Base-by-base conservation (phyloP, 2,797 vertebrate genomes). In the Microctenopoma lineatum region DNA sequence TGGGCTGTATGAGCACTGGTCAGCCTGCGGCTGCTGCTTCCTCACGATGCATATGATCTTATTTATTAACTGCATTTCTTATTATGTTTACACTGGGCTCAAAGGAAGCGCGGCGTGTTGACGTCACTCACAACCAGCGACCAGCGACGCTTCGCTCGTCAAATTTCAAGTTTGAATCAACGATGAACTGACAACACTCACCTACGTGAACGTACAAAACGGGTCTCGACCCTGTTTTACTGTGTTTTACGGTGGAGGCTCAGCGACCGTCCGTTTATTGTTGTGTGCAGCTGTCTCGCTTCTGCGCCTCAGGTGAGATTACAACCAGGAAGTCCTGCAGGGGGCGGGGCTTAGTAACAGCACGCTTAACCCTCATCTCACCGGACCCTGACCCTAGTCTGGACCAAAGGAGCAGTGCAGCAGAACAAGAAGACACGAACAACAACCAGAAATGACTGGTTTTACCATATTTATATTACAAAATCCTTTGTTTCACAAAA, bases 291-390 rank as follows among this genome's bases (percentile, higher is more conserved):
- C 13, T 2, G 4, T 26, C 5, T n/a, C 44, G 9, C 25, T 46
- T 57, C 32, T 41, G 45, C 9, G 25, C 32, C n/a, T 14, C 75
- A 65, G 39, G n/a, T 55, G 41, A 7, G 8, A 21, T 64, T 29
- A 60, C 3, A 45, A 58, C 10, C 12, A 46, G 75, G 75, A 83
- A 81, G 72, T 76, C 1, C 4, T 0, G 3, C 1, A 15, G 13
- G 59, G 59, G 83, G 80, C 66, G 83, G 27, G 59, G 71, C 56
- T 21, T 21, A 21, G 21, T 21, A 21, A 21, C 21, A 21, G 21
- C 21, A 21, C 21, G 21, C 7, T 34, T 34, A 34, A 34, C 32
- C 32, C 32, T 8, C 1, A 34, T 8, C 32, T 34, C 7, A 34
- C 7, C 32, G 32, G 32, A 34, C 32, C 32, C 32, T 32, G 29